phyloP scores from a whole-genome alignment of 2,888 invertebrate genomes.

The Helobdella robusta region DNA sequence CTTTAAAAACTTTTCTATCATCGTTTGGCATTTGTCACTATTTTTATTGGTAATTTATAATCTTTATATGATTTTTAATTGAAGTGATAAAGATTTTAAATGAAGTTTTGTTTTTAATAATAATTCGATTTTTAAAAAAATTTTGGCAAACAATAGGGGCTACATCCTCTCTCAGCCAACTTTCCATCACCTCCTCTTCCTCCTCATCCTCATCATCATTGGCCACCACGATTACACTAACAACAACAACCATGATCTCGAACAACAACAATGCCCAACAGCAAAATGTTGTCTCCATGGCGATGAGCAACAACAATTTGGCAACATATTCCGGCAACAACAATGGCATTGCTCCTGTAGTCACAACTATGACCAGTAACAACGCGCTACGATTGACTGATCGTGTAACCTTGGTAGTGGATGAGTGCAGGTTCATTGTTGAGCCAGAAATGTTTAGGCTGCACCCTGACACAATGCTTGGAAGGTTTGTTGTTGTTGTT shows the following conservation, averaged over 20 bases:
- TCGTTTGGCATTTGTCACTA: too few relatives aligned
- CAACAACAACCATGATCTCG: background rate
- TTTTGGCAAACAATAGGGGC: too few relatives aligned
- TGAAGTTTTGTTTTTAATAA: too few relatives aligned
- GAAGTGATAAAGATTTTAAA: too few relatives aligned
- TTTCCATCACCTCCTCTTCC: slow-evolving; percentile 7
- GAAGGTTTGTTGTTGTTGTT: slow-evolving; percentile 53
- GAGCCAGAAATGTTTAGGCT: slow-evolving; percentile 84
- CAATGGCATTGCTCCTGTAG: slow-evolving; percentile 6
- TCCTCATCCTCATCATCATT: slow-evolving; percentile 10
- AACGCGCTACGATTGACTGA: slow-evolving; percentile 24
- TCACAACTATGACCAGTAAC: background rate
- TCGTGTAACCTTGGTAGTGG: slow-evolving; percentile 66
- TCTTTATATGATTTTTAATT: too few relatives aligned
- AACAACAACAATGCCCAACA: too few relatives aligned
- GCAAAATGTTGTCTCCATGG: background rate
- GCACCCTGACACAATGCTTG: slow-evolving; percentile 96
- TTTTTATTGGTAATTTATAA: too few relatives aligned
- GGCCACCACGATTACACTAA: background rate
- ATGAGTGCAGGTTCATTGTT: slow-evolving; percentile 84
- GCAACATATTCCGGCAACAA: background rate
- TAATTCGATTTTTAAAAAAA: too few relatives aligned
- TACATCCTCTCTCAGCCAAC: slow-evolving; percentile 8
- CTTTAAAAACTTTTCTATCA: too few relatives aligned
- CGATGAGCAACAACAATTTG: background rate